Base-by-base conservation (phyloP, 1,140 invertebrate species). In the Lordiphosa stackelbergi region DNA sequence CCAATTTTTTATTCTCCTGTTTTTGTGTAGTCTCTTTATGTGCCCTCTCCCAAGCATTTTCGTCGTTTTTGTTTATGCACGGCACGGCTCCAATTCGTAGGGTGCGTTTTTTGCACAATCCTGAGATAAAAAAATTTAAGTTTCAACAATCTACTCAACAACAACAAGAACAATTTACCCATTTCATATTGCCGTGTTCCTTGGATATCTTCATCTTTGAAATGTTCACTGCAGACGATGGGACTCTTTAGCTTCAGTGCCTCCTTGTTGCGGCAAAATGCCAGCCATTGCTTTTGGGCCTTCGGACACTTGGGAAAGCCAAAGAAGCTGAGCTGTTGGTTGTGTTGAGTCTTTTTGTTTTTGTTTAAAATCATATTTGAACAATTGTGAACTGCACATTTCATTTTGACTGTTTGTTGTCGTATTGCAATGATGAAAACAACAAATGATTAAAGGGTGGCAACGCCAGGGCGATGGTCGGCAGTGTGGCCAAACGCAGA, bases 201-300 rank as follows among this genome's bases (percentile, higher is more conserved):
- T 38, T 74, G 70, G 2, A 79, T 81, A 35, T 79, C 74, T 9
- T 81, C 74, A n/a, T 63, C 65, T 19, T 53, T 62, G n/a, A 79
- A 79, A 28, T 79, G 74, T 4, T 74, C 66, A 28, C 66, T 74
- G 45, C 74, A 79, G 24, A 79, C 62, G 43, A 54, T 64, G 5
- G 63, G 54, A 48, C 56, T 74, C 10, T 81, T 79, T 2, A 41
- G 12, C n/a, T 48, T 68, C 0, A 41, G n/a, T n/a, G 52, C 49
- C 11, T 47, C 45, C 37, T 38, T 37, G 9, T 43, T 36, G 2
- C 42, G 64, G 13, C 64, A 68, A 37, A 68, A 68, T 8, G 22
- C 10, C 3, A 68, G 22, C 64, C 64, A 68, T 10, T 2, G 11
- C 16, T 59, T 68, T 11, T 37, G 56, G 11, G 43, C 9, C 5